Evolutionary conservation across 2,113 vertebrate species (phyloP).

Genomic region (Raja brachyura): DNA sequence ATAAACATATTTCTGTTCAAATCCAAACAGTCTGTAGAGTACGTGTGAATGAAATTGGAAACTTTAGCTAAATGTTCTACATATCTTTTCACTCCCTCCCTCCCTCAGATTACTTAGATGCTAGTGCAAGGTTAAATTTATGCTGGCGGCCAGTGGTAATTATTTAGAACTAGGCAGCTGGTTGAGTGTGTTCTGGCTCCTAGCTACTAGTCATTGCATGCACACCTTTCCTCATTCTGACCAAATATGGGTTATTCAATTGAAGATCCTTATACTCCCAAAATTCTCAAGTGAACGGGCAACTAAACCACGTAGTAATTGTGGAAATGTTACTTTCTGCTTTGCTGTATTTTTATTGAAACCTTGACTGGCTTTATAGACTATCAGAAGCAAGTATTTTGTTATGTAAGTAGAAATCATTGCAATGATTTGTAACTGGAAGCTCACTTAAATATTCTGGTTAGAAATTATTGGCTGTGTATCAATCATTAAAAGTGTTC

Average conservation of each 20-base stretch:
- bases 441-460: background rate
- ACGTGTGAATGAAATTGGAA: background rate
- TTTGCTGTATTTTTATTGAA: background rate
- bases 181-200: background rate
- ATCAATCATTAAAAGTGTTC: background rate
- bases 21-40: background rate
- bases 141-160: background rate
- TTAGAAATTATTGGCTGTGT: background rate
- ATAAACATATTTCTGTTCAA: background rate
- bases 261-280: background rate
- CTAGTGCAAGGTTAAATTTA: background rate
- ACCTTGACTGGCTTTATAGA: background rate
- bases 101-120: background rate
- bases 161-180: background rate
- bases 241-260: background rate
- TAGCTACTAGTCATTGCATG: background rate
- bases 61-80: background rate
- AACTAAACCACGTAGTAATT: background rate
- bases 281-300: background rate
- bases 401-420: background rate
- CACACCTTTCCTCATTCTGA: background rate
- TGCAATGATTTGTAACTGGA: background rate
- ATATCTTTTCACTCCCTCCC: background rate
- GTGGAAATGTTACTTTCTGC: background rate
- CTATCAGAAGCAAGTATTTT: background rate